phyloP scores from a whole-genome alignment of 2,888 invertebrate genomes.

The Tipula confusa region DNA sequence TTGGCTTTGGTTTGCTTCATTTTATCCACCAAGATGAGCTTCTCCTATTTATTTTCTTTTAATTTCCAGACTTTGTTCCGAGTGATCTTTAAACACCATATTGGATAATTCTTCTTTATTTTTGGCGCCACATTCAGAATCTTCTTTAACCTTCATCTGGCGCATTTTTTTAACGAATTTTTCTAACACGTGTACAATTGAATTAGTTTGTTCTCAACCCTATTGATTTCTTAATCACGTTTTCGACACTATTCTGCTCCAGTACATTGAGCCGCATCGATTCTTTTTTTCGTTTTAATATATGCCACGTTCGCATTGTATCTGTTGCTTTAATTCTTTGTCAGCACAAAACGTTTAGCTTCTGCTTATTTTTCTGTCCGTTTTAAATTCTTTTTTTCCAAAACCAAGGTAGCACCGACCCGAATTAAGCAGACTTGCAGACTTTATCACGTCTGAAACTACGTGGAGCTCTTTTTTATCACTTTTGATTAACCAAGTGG shows the following conservation, averaged over 20 bases:
- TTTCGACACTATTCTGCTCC: slow-evolving; percentile 43
- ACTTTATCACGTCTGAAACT: too few species aligned
- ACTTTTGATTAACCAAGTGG: too few species aligned
- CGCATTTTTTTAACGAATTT: slow-evolving; percentile 48
- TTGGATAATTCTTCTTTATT: neutral
- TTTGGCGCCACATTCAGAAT: slow-evolving; percentile 44
- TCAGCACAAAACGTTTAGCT: slow-evolving; percentile 40
- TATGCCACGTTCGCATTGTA: slow-evolving; percentile 44
- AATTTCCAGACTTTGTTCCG: slow-evolving; percentile 49
- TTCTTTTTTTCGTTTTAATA: slow-evolving; percentile 40
- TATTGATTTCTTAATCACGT: slow-evolving; percentile 43
- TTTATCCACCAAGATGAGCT: slow-evolving; percentile 40
- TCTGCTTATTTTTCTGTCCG: slow-evolving; percentile 38
- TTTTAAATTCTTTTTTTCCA: slow-evolving; percentile 39
- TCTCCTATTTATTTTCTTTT: slow-evolving; percentile 46
- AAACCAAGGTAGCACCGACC: too few species aligned
- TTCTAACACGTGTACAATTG: slow-evolving; percentile 51
- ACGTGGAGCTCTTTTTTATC: too few species aligned
- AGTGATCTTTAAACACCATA: neutral
- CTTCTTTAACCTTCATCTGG: slow-evolving; percentile 47
- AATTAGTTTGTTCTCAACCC: slow-evolving; percentile 49
- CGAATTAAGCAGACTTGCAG: too few species aligned
- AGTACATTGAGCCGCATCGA: slow-evolving; percentile 41
- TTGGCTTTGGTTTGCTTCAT: slow-evolving; percentile 38
- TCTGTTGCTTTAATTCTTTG: slow-evolving; percentile 43